Percentiles rank a stretch among this genome's conserved stretches.
Conservation (phyloP, 2,797 vertebrate species). For the Crax fasciolata region DNA sequence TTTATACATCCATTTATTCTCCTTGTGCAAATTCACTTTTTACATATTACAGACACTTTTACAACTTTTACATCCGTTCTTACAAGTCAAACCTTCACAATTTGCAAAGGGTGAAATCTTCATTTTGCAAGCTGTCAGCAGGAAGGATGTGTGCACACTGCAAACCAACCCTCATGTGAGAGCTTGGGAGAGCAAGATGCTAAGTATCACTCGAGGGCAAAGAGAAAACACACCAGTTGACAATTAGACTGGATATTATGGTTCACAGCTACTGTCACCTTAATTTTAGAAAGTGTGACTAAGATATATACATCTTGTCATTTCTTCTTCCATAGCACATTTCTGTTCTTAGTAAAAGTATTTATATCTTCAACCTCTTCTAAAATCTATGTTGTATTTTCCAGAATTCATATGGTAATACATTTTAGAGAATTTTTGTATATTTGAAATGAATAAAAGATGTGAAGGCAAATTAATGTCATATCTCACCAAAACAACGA, state of each 20-base stretch:
- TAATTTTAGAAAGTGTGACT: not conserved
- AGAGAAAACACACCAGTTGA: not conserved
- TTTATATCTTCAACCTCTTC: not conserved
- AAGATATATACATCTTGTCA: not conserved
- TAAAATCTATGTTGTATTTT: slow-evolving; percentile 37
- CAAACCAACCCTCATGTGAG: not conserved
- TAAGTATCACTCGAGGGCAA: not conserved
- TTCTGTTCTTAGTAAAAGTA: not conserved
- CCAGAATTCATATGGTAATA: slow-evolving; percentile 13
- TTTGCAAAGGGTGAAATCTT: not conserved
- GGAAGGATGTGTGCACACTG: not conserved
- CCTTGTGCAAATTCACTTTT: not conserved
- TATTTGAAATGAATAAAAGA: slow-evolving; percentile 73
- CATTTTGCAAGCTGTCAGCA: not conserved
- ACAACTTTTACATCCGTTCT: not conserved
- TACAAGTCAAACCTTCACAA: not conserved
- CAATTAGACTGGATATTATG: not conserved
- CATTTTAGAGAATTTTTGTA: slow-evolving; percentile 33
- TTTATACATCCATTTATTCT: not conserved
- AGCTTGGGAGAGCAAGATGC: not conserved
- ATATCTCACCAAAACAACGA: slow-evolving; percentile 51
- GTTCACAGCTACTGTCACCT: not conserved
- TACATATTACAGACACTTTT: not conserved
- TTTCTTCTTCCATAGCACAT: not conserved
- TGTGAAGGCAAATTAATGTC: slow-evolving; percentile 51